Conservation (phyloP, 2,113 vertebrate genomes). For the Sebastes fasciatus region DNA sequence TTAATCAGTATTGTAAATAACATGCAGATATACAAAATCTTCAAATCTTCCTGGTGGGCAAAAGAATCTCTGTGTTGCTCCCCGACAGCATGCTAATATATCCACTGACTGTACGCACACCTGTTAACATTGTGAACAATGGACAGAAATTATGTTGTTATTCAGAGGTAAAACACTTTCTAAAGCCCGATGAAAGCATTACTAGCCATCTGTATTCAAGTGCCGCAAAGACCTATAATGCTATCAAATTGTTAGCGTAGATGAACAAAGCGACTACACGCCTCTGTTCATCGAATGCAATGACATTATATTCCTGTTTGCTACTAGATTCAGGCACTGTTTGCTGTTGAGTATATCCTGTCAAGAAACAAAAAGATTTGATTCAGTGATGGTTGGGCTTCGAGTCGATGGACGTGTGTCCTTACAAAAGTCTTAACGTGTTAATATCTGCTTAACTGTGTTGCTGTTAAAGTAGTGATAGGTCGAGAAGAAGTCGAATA, state of each 20-base stretch:
- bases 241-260: constrained; percentile 37
- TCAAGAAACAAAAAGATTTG: constrained; percentile 22
- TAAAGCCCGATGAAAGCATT: constrained; percentile 29
- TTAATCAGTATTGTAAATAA: constrained; percentile 75
- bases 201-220: constrained; percentile 56
- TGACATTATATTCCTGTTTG: constrained; percentile 66
- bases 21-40: constrained; percentile 59
- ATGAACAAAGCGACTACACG: constrained; percentile 55
- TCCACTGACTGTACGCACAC: constrained; percentile 58
- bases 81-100: constrained; percentile 79
- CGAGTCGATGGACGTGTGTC: constrained; percentile 1
- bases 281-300: constrained; percentile 61
- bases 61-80: constrained; percentile 43
- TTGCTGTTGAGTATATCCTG: constrained; percentile 59
- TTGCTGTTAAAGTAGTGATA: constrained; percentile 77
- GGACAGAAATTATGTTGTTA: constrained; percentile 10
- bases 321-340: constrained; percentile 69
- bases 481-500: constrained; percentile 54
- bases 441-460: constrained; percentile 76
- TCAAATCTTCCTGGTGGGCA: constrained; percentile 67
- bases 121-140: constrained; percentile 52
- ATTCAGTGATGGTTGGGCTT: not conserved
- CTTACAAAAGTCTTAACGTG: constrained; percentile 48
- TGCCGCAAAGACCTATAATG: constrained; percentile 46
- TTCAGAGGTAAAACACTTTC: constrained; percentile 39